A percentile compares a stretch with the other conserved stretches of the same genome.
Evolutionary conservation across 64 coral and sea anemone genomes (phyloP).

Genomic region (Anthopleura sola): DNA sequence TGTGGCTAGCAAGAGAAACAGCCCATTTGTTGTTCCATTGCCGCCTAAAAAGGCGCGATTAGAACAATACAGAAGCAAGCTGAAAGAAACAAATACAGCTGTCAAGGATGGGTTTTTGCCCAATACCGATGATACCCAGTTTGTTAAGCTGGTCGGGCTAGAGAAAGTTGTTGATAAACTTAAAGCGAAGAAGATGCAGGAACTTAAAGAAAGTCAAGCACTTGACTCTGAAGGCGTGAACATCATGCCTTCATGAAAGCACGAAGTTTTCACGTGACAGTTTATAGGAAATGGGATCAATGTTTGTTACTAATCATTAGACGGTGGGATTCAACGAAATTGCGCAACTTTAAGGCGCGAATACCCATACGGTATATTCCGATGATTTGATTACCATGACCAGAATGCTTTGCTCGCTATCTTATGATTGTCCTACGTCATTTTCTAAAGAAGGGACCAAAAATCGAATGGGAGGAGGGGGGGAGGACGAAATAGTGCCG

Average conservation of each 20-base stretch:
- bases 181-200: neutral
- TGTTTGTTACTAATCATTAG: no score
- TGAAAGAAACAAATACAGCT: slow-evolving; percentile 5
- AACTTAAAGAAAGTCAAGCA: neutral
- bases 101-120: slow-evolving; percentile 62
- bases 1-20: slow-evolving; percentile 28
- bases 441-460: no score
- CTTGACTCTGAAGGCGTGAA: neutral
- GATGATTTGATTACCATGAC: no score
- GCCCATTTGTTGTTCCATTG: slow-evolving; percentile 71
- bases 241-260: neutral
- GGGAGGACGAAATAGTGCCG: no score
- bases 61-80: slow-evolving; percentile 20
- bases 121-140: slow-evolving; percentile 64
- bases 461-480: no score
- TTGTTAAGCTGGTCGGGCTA: slow-evolving; percentile 76
- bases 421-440: no score
- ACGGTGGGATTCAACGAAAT: neutral
- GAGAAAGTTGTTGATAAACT: slow-evolving; percentile 72
- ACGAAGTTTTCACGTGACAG: no score
- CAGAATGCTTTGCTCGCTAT: no score
- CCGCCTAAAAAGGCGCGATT: slow-evolving; percentile 44
- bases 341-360: neutral
- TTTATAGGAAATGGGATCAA: no score
- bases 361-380: no score